Base-by-base conservation (phyloP, 2,888 invertebrate species). In the Tricholauxania praeusta region DNA sequence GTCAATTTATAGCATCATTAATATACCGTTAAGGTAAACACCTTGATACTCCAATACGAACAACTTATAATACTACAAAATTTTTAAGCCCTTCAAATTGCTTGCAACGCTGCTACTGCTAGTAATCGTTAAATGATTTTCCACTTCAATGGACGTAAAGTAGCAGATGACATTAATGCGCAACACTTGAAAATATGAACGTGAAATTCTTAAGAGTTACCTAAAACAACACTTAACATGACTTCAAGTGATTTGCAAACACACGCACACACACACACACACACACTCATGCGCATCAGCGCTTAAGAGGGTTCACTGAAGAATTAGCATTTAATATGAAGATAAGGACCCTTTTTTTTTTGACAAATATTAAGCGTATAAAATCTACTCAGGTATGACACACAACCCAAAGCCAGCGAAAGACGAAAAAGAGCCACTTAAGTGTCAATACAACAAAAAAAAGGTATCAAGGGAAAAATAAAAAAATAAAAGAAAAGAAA, bases 91-190 rank as follows among this genome's bases (percentile, higher is more conserved):
- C 57, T 28, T 57, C 14, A 57, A 15, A 22, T 19, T 19, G 22
- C 14, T 12, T 14, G 12, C 57, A 14, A 57, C 19, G 57, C 22
- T 57, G 28, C 22, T 15, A 57, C 12, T 28, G 10, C 10, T 6
- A 14, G 22, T 28, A 28, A 55, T 7, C 55, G 55, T 57, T 67
- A 55, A 57, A 47, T 67, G 67, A 67, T 67, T 67, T 67, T 67
- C 67, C 67, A 47, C 55, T 19, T 67, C 47, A 53, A 47, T 53
- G 67, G 12, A 39, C 47, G 32, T 7, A 47, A 66, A 67, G 53
- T 55, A 47, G 39, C 57, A 57, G 57, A 55, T 67, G 67, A 67
- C 57, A 57, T 48, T 57, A 55, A 67, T 67, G 14, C 66, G 17
- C 28, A 67, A 48, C 48, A 48, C 49, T 48, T 7, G 12, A 48